These are phyloP conservation scores for Drosophila melanosoma DNA, from an alignment of 2,888 invertebrate genomes.

Conservation along the genomic window DNA sequence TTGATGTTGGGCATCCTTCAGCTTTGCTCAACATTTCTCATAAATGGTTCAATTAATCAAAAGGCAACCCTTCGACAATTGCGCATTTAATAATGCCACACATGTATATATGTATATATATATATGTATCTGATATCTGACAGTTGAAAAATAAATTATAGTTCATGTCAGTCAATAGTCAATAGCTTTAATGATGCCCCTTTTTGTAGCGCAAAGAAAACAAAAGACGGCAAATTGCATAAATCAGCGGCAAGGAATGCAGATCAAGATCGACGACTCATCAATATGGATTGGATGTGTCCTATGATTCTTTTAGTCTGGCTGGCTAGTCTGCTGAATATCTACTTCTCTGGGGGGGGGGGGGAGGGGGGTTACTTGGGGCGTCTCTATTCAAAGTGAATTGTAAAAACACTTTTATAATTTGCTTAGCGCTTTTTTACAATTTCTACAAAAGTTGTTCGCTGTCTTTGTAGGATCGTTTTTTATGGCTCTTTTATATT, in stretches of 20 bases:
- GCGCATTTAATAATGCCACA: slow-evolving; percentile 72
- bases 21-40: slow-evolving; percentile 67
- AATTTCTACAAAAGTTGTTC: neutral
- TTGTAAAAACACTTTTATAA: neutral
- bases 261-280: slow-evolving; percentile 53
- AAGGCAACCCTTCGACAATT: slow-evolving; percentile 62
- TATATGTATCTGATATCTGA: slow-evolving; percentile 16
- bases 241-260: slow-evolving; percentile 52
- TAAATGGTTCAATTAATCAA: slow-evolving; percentile 78
- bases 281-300: slow-evolving; percentile 25
- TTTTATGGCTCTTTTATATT: too few species aligned
- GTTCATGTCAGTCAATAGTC: slow-evolving; percentile 70
- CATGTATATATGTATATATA: slow-evolving; percentile 7
- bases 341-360: neutral
- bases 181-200: slow-evolving; percentile 56
- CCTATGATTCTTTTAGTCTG: neutral
- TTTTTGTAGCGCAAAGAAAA: slow-evolving; percentile 31
- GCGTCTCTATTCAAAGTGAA: neutral
- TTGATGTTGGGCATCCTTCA: slow-evolving; percentile 43
- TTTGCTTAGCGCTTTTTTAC: neutral
- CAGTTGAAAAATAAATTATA: slow-evolving; percentile 74
- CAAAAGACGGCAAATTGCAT: slow-evolving; percentile 54
- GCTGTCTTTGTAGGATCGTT: neutral
- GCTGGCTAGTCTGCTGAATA: neutral
- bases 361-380: neutral